Conservation (phyloP, 1,140 invertebrate genomes). For the Chironomus striatipennis region DNA sequence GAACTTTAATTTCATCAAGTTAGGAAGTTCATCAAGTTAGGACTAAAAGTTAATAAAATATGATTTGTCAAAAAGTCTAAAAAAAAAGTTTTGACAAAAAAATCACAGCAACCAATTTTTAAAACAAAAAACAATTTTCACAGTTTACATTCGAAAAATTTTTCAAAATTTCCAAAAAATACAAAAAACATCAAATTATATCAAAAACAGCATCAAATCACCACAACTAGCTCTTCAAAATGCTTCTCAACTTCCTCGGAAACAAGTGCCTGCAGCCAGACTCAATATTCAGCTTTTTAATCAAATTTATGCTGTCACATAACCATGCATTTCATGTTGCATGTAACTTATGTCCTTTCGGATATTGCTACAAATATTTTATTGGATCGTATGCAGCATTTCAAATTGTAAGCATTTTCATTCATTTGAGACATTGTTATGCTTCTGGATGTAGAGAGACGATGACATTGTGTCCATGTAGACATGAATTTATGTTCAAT, state of each 20-base stretch:
- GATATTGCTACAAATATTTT: background rate
- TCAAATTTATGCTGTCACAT: slow-evolving; percentile 2
- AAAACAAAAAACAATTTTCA: background rate
- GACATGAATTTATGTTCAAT: background rate
- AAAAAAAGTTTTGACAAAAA: background rate
- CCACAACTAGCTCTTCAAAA: too few relatives aligned
- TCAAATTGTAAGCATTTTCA: background rate
- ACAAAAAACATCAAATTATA: background rate
- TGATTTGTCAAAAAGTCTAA: too few relatives aligned
- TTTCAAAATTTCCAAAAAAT: background rate
- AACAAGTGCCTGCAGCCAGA: background rate
- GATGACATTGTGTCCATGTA: background rate
- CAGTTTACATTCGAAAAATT: background rate
- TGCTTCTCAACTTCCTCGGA: background rate
- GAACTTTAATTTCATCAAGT: too few relatives aligned
- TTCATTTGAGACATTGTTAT: too few relatives aligned
- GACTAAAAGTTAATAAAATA: too few relatives aligned
- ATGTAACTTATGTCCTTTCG: background rate
- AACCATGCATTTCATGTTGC: background rate
- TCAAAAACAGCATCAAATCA: background rate
- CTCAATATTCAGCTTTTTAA: background rate
- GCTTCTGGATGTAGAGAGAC: too few relatives aligned
- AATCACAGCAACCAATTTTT: background rate
- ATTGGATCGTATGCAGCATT: slow-evolving; percentile 6
- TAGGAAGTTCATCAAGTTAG: too few relatives aligned